A percentile compares a stretch with the other conserved stretches of the same genome.
phyloP scores from a whole-genome alignment of 1,140 invertebrate species.

The Cydia fagiglandana region DNA sequence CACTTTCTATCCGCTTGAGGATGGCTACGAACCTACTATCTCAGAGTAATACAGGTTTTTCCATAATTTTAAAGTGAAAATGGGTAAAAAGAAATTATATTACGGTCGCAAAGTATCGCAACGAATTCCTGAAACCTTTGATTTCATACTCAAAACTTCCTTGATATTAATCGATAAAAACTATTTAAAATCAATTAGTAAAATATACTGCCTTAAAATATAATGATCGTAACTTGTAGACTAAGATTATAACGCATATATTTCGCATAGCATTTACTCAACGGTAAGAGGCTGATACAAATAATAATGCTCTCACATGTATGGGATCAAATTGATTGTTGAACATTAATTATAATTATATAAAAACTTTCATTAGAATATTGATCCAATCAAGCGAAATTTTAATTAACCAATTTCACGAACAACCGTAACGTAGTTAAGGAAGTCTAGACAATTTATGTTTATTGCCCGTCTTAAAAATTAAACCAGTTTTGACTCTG shows the following conservation, averaged over 20 bases:
- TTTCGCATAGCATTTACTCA: too few species aligned
- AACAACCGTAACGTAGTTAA: conserved; percentile 30
- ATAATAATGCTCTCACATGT: conserved; percentile 14
- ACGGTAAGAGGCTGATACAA: background rate
- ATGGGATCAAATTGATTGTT: conserved; percentile 6
- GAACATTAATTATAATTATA: conserved; percentile 26
- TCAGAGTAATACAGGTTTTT: background rate
- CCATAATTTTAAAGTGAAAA: background rate
- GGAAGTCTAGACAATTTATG: conserved; percentile 30
- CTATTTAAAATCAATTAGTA: too few species aligned
- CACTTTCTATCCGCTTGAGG: background rate
- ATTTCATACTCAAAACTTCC: too few species aligned
- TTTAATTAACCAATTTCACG: conserved; percentile 26
- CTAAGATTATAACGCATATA: too few species aligned
- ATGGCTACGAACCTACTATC: background rate
- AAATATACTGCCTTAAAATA: too few species aligned
- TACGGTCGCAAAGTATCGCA: too few species aligned
- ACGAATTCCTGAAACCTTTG: too few species aligned
- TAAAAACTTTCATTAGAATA: conserved; percentile 19
- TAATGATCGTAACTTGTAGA: too few species aligned
- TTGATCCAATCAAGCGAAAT: conserved; percentile 28
- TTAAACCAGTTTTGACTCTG: conserved; percentile 13
- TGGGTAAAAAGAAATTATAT: too few species aligned
- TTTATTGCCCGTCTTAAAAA: conserved; percentile 22
- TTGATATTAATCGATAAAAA: too few species aligned